Evolutionary conservation across 2,888 invertebrate species (phyloP).

Genomic region (Drosophila parthenogenetica): DNA sequence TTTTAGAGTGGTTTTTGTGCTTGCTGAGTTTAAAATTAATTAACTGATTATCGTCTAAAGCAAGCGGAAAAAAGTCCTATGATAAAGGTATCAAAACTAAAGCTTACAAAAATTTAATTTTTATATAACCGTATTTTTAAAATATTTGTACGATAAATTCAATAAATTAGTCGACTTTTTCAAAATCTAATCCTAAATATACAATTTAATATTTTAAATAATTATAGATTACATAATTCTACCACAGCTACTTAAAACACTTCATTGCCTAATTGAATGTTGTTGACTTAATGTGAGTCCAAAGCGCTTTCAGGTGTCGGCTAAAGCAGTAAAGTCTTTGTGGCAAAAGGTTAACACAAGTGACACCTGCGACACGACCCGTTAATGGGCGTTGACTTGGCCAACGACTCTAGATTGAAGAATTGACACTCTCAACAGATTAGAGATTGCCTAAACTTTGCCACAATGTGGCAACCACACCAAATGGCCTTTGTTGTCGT

Average conservation of each 20-base stretch:
- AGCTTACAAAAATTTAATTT: no score
- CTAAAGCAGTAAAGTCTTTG: constrained; percentile 2
- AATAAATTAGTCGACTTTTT: no score
- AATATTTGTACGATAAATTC: background rate
- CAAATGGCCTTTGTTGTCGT: constrained; percentile 24
- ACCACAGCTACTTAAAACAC: background rate
- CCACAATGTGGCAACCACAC: constrained; percentile 58
- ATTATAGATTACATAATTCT: background rate
- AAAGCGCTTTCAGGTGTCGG: background rate
- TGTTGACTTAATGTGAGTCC: background rate
- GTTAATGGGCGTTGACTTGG: constrained; percentile 32
- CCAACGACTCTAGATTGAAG: constrained; percentile 5
- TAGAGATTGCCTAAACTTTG: constrained; percentile 54
- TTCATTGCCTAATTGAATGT: constrained; percentile 14
- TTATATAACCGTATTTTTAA: background rate
- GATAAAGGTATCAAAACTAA: no score
- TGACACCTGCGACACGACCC: constrained; percentile 27
- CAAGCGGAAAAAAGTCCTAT: no score
- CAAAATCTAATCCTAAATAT: no score
- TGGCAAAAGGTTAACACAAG: constrained; percentile 30
- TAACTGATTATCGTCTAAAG: no score
- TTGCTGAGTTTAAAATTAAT: no score
- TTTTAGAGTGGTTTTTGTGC: no score
- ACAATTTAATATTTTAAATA: background rate
- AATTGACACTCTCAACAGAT: background rate